A percentile compares a stretch with the other conserved stretches of the same genome.
Conservation (phyloP, 2,797 vertebrate genomes). For the Pteropus rufus region DNA sequence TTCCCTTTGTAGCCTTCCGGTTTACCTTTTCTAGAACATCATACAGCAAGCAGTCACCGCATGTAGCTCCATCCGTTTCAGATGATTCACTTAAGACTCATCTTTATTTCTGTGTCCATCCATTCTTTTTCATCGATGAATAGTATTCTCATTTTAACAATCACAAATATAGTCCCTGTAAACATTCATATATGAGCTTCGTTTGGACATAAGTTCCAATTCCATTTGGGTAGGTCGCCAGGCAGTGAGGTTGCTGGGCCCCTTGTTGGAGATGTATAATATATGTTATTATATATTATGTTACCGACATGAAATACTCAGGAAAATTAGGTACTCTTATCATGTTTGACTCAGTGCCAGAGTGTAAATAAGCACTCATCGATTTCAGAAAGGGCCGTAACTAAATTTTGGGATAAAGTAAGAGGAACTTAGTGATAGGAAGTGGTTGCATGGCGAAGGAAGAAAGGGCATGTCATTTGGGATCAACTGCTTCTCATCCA, state of each 20-base stretch:
- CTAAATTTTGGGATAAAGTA: not conserved
- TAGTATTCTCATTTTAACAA: not conserved
- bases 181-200: not conserved
- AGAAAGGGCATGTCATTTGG: rapidly evolving
- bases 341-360: not conserved
- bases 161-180: not conserved
- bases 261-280: not conserved
- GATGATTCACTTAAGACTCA: too few relatives aligned
- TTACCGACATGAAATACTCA: not conserved
- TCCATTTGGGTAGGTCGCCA: not conserved
- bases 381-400: not conserved
- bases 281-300: not conserved
- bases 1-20: too few relatives aligned
- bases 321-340: not conserved
- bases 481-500: too few relatives aligned
- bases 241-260: not conserved
- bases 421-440: not conserved
- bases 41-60: too few relatives aligned
- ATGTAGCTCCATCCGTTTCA: too few relatives aligned
- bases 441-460: not conserved
- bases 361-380: not conserved
- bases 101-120: not conserved
- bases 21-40: too few relatives aligned
- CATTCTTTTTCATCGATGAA: not conserved
- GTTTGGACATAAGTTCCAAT: not conserved